Conservation (phyloP, 2,113 vertebrate genomes). For the Psilopogon haemacephalus region DNA sequence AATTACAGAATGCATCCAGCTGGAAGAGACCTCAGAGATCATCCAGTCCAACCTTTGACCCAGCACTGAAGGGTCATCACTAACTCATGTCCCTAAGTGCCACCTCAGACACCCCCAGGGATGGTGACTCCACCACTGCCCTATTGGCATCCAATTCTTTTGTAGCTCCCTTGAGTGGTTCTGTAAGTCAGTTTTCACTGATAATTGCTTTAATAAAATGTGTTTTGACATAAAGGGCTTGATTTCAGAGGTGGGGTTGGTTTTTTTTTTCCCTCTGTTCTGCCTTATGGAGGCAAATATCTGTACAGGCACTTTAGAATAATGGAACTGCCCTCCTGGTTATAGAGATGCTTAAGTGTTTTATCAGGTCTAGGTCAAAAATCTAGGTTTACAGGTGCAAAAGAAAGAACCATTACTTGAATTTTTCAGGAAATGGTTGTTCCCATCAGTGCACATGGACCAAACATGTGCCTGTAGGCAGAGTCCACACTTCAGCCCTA, state of each 20-base stretch:
- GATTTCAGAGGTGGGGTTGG: background rate
- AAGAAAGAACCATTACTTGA: background rate
- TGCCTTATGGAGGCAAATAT: background rate
- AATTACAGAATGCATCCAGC: no score
- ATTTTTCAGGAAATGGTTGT: background rate
- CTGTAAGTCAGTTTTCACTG: conserved; percentile 32
- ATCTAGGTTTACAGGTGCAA: background rate
- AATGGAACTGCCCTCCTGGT: background rate
- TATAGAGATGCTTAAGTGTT: background rate
- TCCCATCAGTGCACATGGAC: background rate
- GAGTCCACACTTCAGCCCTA: background rate
- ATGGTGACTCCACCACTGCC: no score
- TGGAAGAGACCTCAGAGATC: no score
- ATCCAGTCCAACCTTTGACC: no score
- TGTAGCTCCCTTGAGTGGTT: background rate
- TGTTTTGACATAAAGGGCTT: conserved; percentile 13
- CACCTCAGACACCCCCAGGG: no score
- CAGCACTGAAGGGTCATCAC: no score
- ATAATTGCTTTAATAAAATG: conserved; percentile 41
- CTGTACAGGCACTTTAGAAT: background rate
- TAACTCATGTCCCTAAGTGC: no score
- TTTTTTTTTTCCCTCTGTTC: conserved; percentile 30
- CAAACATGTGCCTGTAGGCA: background rate
- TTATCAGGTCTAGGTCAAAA: background rate
- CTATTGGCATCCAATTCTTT: background rate